Conservation (phyloP, 23 tunicate genomes). For the Diplosoma virens region DNA sequence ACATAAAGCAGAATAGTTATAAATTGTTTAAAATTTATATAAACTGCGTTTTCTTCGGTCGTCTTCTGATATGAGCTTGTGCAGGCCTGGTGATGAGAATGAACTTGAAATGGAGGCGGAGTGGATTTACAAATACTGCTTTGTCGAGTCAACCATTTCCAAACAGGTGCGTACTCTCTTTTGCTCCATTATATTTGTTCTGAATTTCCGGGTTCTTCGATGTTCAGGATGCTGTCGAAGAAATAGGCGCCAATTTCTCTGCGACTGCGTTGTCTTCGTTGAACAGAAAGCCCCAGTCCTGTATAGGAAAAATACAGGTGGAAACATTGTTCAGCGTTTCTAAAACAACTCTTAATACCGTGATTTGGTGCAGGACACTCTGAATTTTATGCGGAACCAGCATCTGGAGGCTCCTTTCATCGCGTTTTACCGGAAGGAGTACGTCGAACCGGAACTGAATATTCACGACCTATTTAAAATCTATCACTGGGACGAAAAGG, state of each 20-base stretch:
- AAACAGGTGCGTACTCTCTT: slow-evolving; percentile 70
- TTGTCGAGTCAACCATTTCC: slow-evolving; percentile 73
- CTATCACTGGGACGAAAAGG: slow-evolving; percentile 98
- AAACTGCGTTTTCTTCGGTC: not conserved
- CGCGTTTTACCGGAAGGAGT: slow-evolving; percentile 92
- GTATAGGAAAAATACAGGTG: slow-evolving; percentile 88
- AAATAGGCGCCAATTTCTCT: slow-evolving; percentile 55
- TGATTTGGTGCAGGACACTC: slow-evolving; percentile 55
- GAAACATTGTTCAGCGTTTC: too few relatives aligned
- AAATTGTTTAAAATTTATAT: too few relatives aligned
- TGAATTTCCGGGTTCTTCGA: too few relatives aligned
- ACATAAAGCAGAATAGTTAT: too few relatives aligned
- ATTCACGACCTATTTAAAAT: slow-evolving; percentile 79
- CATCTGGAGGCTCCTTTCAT: slow-evolving; percentile 87
- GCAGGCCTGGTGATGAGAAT: slow-evolving; percentile 70
- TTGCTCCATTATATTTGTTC: too few relatives aligned
- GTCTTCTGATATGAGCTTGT: not conserved
- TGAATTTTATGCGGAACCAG: slow-evolving; percentile 87
- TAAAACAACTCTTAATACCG: too few relatives aligned
- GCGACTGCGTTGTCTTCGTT: slow-evolving; percentile 57
- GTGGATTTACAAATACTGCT: slow-evolving; percentile 94
- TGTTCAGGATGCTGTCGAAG: slow-evolving; percentile 76
- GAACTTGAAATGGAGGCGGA: slow-evolving; percentile 85
- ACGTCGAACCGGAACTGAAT: slow-evolving; percentile 85
- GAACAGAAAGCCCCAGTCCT: slow-evolving; percentile 77